Base-by-base conservation (phyloP, 2,888 invertebrate genomes). In the Leucozona laternaria region DNA sequence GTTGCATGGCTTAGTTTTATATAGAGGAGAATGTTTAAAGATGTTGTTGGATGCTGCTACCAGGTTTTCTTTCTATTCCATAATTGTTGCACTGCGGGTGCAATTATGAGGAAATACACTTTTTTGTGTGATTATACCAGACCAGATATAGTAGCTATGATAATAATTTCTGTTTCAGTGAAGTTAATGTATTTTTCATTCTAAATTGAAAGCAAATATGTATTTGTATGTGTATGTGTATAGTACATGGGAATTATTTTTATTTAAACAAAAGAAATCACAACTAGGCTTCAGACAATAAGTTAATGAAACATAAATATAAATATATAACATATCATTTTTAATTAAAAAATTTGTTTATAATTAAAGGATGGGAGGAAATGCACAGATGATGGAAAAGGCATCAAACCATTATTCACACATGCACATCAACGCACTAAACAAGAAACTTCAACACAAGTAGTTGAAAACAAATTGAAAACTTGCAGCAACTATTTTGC, bases 131-230 rank as follows among this genome's bases (percentile, higher is more conserved):
- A 34, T 73, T 60, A 40, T 28, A 45, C 45, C 31, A 48, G 45
- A 40, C 62, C 20, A 53, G 57, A 4, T 28, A 76, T 28, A 76
- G 57, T 79, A 43, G 62, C 31, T 66, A 48, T 48, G 78, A 20
- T 50, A 71, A 81, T 75, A 60, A 85, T 80, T 86, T 81, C 73
- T 70, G 48, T 86, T 81, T 78, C 73, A 81, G 43, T 75, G 85
- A 78, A 81, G 68, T 70, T 77, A 50, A 73, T 78, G 40, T 45
- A 20, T 17, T 43, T 57, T 20, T 76, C 1, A 15, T 62, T 43
- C 57, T 48, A 28, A 79, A 75, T 75, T 75, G 48, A 55, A 22
- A 25, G 17, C n/a, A 43, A 25, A 20, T 31, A 31, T 31, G 5
- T 31, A n/a, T n/a, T n/a, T n/a, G n/a, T n/a, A n/a, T n/a, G n/a